phyloP scores from a whole-genome alignment of 37 sponge, comb jelly and placozoan genomes.

The Halisarca cf. caerulea region DNA sequence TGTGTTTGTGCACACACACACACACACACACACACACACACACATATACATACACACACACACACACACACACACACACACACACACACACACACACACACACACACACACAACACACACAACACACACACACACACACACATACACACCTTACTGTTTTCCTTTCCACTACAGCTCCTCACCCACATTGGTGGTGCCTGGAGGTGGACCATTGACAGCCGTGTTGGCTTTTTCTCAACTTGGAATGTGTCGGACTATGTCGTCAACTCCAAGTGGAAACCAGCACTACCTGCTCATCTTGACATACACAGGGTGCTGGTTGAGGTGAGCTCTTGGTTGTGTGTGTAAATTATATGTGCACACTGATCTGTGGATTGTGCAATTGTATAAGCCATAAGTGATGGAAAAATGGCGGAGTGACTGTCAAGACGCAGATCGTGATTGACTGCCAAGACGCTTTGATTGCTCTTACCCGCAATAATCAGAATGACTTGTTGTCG shows the following conservation, averaged over 20 bases:
- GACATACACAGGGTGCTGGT: background rate
- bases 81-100: too few relatives aligned
- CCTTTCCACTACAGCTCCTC: background rate
- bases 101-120: too few relatives aligned
- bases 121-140: slow-evolving; percentile 4
- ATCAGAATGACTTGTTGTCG: too few relatives aligned
- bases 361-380: too few relatives aligned
- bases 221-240: background rate
- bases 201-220: slow-evolving; percentile 17
- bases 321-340: background rate
- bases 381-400: too few relatives aligned
- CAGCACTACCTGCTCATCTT: background rate
- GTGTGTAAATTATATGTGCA: too few relatives aligned
- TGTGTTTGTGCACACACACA: too few relatives aligned
- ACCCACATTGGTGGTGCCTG: slow-evolving; percentile 4
- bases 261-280: background rate
- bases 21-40: slow-evolving; percentile 27
- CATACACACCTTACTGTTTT: background rate
- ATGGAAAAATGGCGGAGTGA: too few relatives aligned
- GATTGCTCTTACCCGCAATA: too few relatives aligned
- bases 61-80: slow-evolving; percentile 44
- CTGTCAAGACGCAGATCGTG: too few relatives aligned
- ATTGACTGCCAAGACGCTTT: too few relatives aligned
- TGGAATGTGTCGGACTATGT: background rate
- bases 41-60: slow-evolving; percentile 30